Conservation (phyloP, 2,113 vertebrate species). For the Cichladusa arquata region DNA sequence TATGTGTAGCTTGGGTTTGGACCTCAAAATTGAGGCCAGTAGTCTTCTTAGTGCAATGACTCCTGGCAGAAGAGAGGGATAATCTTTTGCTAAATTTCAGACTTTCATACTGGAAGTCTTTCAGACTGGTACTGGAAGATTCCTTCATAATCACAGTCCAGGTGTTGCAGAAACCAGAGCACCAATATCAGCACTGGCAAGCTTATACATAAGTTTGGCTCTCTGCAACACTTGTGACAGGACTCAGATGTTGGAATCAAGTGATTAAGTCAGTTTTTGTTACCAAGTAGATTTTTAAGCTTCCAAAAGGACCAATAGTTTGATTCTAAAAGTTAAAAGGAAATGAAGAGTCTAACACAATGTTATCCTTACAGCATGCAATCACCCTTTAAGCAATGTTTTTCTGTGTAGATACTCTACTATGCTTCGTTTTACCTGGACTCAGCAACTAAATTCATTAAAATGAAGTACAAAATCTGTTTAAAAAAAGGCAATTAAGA, state of each 20-base stretch:
- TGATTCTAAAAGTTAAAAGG: not conserved
- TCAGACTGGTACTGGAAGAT: not conserved
- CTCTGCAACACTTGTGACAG: not conserved
- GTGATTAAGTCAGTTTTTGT: not conserved
- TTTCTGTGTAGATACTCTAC: not conserved
- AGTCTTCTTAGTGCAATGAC: not conserved
- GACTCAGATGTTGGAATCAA: not conserved
- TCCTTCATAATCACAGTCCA: not conserved
- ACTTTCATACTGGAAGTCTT: not conserved
- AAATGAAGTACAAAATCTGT: not conserved
- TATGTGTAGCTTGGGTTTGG: fast-evolving
- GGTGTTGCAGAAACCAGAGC: not conserved
- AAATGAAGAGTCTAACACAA: not conserved
- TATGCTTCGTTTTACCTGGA: not conserved
- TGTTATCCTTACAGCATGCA: not conserved
- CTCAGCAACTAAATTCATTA: not conserved
- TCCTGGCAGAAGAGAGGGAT: not conserved
- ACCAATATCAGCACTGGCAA: fast-evolving
- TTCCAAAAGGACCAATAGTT: not conserved
- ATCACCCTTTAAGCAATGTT: not conserved
- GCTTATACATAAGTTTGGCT: not conserved
- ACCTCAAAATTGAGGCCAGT: not conserved
- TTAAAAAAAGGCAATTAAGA: not conserved
- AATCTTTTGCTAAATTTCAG: not conserved
- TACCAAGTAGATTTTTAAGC: not conserved